phyloP scores from a whole-genome alignment of 2,113 vertebrate genomes.

The Coreoperca whiteheadi region DNA sequence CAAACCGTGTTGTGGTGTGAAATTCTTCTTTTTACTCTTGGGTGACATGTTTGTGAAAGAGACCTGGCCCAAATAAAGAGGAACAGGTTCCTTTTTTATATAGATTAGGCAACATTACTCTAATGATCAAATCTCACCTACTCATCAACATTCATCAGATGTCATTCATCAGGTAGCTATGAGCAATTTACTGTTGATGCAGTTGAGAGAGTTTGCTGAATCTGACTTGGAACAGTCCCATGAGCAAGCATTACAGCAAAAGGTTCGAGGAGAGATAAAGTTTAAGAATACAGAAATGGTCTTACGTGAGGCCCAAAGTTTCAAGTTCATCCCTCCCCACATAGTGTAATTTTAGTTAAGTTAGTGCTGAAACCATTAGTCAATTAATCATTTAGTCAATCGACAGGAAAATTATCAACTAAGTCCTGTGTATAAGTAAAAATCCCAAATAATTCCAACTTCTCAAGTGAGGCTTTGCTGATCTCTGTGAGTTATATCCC shows the following conservation, averaged over 20 bases:
- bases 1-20: neutral
- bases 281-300: neutral
- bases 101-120: neutral
- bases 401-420: neutral
- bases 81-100: no score
- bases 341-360: neutral
- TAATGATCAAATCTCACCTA: neutral
- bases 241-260: neutral
- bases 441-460: neutral
- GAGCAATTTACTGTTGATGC: neutral
- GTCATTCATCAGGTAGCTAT: neutral
- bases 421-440: neutral
- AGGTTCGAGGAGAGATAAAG: neutral
- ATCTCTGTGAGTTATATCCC: neutral
- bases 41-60: neutral
- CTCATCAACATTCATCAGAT: neutral
- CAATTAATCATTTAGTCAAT: no score
- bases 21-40: neutral
- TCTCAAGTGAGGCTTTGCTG: neutral
- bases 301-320: neutral
- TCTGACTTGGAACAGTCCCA: neutral
- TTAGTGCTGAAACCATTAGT: neutral
- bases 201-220: neutral
- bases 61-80: neutral
- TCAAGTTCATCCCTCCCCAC: neutral